Percentiles rank a stretch among this genome's conserved stretches.
phyloP scores from a whole-genome alignment of 2,113 vertebrate genomes.

The Grallaria varia region DNA sequence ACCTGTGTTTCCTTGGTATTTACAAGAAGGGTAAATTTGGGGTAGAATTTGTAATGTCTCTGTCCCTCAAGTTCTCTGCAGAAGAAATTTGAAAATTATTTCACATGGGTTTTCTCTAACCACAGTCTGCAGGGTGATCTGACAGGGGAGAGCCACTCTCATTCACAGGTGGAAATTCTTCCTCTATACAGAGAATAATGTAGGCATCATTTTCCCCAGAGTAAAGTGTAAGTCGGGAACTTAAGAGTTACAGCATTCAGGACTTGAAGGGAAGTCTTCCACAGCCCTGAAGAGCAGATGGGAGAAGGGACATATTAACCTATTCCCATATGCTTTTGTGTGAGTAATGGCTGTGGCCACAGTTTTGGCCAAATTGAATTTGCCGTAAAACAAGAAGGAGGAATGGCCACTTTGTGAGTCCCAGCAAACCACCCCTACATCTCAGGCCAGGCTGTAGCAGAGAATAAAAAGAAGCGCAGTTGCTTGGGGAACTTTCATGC shows the following conservation, averaged over 20 bases:
- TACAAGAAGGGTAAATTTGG: neutral
- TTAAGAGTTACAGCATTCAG: neutral
- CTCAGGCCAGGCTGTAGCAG: neutral
- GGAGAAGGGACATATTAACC: neutral
- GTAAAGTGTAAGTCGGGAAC: neutral
- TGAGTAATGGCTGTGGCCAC: neutral
- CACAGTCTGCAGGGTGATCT: neutral
- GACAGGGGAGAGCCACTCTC: neutral
- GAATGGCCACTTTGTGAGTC: neutral
- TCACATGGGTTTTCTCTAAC: neutral
- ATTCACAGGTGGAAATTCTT: neutral
- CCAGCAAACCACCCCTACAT: neutral
- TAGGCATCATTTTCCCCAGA: neutral
- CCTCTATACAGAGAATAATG: neutral
- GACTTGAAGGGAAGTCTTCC: neutral
- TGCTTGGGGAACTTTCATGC: neutral
- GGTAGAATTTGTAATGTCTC: neutral
- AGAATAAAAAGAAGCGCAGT: neutral
- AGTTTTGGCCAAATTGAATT: neutral
- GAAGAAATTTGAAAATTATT: neutral
- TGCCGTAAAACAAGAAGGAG: neutral
- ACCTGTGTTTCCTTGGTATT: neutral
- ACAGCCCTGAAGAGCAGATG: neutral
- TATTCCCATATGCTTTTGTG: neutral
- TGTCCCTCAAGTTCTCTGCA: neutral